Evolutionary conservation across 2,113 vertebrate genomes (phyloP).

Genomic region (Forbesichthys papilliferus): DNA sequence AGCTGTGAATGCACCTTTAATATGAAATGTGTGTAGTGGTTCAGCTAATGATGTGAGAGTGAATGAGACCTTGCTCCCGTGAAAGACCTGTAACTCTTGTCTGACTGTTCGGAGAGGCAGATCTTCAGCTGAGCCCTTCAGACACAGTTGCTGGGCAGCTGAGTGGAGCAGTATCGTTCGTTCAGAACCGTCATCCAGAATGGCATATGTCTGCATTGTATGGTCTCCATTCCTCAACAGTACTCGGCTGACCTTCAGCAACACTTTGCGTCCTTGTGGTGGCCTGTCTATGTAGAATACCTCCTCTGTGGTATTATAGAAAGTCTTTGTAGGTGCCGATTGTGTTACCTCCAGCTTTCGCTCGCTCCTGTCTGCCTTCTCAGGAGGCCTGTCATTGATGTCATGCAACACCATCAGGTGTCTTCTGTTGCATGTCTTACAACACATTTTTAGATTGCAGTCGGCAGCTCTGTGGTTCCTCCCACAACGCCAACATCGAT

Average conservation of each 20-base stretch:
- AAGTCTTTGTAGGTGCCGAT: not conserved
- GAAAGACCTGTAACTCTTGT: not conserved
- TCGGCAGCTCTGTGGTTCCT: not conserved
- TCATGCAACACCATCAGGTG: not conserved
- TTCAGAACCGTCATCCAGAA: no score
- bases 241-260: not conserved
- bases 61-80: not conserved
- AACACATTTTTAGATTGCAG: not conserved
- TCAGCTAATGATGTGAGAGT: not conserved
- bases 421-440: not conserved
- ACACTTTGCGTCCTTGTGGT: not conserved
- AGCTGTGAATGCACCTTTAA: no score
- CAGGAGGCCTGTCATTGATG: not conserved
- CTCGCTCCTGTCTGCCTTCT: not conserved
- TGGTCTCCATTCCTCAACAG: not conserved
- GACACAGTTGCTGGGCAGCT: not conserved
- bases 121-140: not conserved
- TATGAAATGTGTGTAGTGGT: no score
- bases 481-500: not conserved
- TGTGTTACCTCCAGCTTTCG: no score
- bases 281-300: not conserved
- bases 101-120: not conserved
- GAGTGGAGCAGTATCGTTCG: not conserved
- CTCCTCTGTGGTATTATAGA: no score
- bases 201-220: not conserved